Base-by-base conservation (phyloP, 2,113 vertebrate genomes). In the Nerophis lumbriciformis region DNA sequence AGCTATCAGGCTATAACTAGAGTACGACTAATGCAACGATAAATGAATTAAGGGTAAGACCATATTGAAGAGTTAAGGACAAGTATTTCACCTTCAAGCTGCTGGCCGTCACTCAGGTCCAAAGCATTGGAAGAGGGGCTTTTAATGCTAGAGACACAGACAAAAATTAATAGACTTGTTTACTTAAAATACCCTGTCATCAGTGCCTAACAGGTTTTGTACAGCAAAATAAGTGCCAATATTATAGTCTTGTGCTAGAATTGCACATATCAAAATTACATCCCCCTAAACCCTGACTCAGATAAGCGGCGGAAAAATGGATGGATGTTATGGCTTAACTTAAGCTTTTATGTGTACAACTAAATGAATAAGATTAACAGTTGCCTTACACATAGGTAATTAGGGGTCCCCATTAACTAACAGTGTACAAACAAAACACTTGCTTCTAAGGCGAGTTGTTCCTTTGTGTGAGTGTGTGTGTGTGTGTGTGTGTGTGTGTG, bases 1-100 rank as follows among this genome's bases (percentile, higher is more conserved):
- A 60, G 45, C 13, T 56, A 56, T 39, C 7, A 39, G 14, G 36
- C 8, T 38, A 6, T 5, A 49, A 51, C 10, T 14, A 38, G 4
- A 13, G 15, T 8, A 61, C 35, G 11, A 16, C n/a, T 51, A 61
- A 51, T 19, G 8, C n/a, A 4, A 14, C 11, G 9, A 14, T 36
- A 8, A 12, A 53, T 53, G 52, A 39, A 42, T 53, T 12, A 55
- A 28, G 28, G 28, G 28, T 28, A 28, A 39, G 4, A 8, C 15
- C 36, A 55, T 15, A 55, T 16, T 53, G 7, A 36, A 13, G 21
- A 6, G 21, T 39, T 15, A n/a, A n/a, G 35, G 10, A 13, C 15
- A 28, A 10, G 6, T 11, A 48, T 12, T n/a, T 15, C 45, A 91
- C 89, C 89, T 82, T 90, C 89, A 39, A 79, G 65, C 60, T 79